Evolutionary conservation across 2,113 vertebrate species (phyloP).

Genomic region (Pelvicachromis taeniatus): DNA sequence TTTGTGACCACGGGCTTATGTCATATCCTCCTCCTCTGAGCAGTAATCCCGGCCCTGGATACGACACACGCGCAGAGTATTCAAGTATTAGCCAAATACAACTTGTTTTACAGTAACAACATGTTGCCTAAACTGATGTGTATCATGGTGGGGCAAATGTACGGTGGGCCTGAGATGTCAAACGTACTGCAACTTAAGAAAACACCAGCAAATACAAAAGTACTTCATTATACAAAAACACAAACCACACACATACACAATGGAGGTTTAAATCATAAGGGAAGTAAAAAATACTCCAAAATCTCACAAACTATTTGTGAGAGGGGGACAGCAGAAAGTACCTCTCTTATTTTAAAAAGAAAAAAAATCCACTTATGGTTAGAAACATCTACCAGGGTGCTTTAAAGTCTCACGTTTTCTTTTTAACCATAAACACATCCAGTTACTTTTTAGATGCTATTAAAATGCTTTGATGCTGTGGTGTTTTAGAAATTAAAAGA

Average conservation of each 20-base stretch:
- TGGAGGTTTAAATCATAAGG: not conserved
- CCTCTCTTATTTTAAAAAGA: not conserved
- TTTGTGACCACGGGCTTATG: slow-evolving; percentile 73
- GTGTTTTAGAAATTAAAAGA: accelerated
- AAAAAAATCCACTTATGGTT: not conserved
- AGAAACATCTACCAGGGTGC: accelerated
- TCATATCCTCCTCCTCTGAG: slow-evolving; percentile 92
- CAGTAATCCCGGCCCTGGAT: slow-evolving; percentile 92
- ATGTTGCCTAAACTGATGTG: not conserved
- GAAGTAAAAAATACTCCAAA: accelerated
- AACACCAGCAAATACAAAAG: no score
- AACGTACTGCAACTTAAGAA: no score
- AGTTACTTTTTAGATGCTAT: not conserved
- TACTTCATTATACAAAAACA: no score
- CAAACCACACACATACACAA: no score
- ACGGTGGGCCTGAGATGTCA: not conserved
- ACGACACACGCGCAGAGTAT: not conserved
- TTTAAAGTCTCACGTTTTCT: not conserved
- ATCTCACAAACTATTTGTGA: not conserved
- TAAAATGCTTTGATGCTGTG: accelerated
- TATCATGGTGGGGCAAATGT: not conserved
- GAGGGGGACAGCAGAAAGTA: not conserved
- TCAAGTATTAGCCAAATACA: not conserved
- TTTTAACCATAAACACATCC: not conserved
- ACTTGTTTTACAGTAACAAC: not conserved